phyloP scores from a whole-genome alignment of 37 sponge, comb jelly and placozoan species.

The Aphrocallistes beatrix region DNA sequence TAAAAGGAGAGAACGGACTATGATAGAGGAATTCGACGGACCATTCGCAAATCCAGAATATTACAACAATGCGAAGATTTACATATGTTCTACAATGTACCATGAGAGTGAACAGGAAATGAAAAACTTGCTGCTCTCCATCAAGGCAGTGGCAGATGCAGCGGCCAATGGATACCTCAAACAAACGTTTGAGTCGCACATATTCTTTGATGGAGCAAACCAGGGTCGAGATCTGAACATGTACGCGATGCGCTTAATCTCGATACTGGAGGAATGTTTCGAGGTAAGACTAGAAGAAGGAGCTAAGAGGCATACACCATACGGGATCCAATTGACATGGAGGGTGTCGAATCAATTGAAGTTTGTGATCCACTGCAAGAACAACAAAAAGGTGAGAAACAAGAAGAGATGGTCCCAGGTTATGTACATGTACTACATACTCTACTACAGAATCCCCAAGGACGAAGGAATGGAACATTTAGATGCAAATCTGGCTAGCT shows the following conservation, averaged over 20 bases:
- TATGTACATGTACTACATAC: constrained; percentile 86
- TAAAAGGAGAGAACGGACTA: background rate
- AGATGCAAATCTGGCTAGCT: constrained; percentile 6
- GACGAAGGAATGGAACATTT: background rate
- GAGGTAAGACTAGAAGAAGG: constrained; percentile 21
- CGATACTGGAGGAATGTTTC: constrained; percentile 49
- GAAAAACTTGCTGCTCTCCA: constrained; percentile 62
- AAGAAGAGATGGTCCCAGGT: constrained; percentile 89
- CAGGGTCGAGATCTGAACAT: constrained; percentile 39
- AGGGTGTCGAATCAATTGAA: constrained; percentile 26
- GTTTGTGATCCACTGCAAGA: constrained; percentile 62
- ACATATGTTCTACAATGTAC: constrained; percentile 84
- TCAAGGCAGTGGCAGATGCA: constrained; percentile 37
- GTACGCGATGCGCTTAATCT: constrained; percentile 58
- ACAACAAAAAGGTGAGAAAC: constrained; percentile 51
- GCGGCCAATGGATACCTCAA: background rate
- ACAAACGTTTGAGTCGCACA: constrained; percentile 57
- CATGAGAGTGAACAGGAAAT: constrained; percentile 50
- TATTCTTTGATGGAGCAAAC: constrained; percentile 68
- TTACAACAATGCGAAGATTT: constrained; percentile 26
- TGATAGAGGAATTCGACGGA: background rate
- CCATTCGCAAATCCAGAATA: background rate
- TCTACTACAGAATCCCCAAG: constrained; percentile 38
- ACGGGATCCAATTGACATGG: constrained; percentile 56
- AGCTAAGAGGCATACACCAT: constrained; percentile 45